phyloP scores from a whole-genome alignment of 1,140 invertebrate genomes.

The Paralvinella palmiformis region DNA sequence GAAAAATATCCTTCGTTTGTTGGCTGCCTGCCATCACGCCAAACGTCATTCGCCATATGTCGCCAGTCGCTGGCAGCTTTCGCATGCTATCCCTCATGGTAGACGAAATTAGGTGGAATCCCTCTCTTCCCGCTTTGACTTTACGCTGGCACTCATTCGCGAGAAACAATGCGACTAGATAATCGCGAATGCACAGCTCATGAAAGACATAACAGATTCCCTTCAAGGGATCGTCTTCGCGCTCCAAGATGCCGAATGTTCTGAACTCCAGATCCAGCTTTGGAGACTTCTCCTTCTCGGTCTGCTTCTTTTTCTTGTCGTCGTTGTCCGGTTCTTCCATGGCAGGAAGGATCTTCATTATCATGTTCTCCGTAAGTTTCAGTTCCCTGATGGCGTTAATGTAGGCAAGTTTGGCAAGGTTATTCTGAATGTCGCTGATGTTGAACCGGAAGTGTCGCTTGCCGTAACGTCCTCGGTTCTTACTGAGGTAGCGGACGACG shows the following conservation, averaged over 20 bases:
- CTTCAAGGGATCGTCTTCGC: not conserved
- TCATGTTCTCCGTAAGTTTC: not conserved
- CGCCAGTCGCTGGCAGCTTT: conserved; percentile 8
- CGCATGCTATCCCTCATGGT: conserved; percentile 6
- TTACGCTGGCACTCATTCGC: conserved; percentile 4
- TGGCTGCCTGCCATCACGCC: not conserved
- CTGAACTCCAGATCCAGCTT: not conserved
- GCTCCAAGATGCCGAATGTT: conserved; percentile 4
- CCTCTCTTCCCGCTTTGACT: not conserved
- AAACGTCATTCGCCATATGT: conserved; percentile 20
- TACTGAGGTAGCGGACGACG: conserved; percentile 3
- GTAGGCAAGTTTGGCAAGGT: conserved; percentile 8
- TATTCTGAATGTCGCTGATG: not conserved
- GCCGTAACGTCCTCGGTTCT: not conserved
- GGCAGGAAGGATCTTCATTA: not conserved
- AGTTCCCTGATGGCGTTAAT: not conserved
- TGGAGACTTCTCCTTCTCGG: not conserved
- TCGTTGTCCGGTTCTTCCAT: not conserved
- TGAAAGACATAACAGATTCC: conserved; percentile 4
- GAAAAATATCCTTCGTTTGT: not conserved
- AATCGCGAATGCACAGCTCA: conserved; percentile 1
- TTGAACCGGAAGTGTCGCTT: conserved; percentile 3
- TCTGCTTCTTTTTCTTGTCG: not conserved
- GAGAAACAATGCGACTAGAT: conserved; percentile 4
- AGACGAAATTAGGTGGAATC: not conserved